Evolutionary conservation across 2,888 invertebrate genomes (phyloP), one percentile per base, ranked within the genome.

Genomic region (Luperina nickerlii): DNA sequence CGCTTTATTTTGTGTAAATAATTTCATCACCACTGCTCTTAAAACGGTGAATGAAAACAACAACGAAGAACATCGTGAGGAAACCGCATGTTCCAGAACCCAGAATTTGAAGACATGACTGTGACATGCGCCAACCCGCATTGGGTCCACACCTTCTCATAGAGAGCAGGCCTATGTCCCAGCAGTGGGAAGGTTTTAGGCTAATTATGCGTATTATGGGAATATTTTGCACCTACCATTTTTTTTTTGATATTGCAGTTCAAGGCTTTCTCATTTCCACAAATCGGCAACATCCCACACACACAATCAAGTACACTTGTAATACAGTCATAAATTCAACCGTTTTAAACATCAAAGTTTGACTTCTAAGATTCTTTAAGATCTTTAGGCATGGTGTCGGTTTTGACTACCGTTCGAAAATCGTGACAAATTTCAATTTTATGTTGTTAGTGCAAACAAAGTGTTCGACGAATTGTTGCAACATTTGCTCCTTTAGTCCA

Each of bases 391-490:
- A 73, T 62, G 62, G 24, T 69, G 69, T 4, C 3, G 0, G 24
- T 32, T 13, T 65, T 42, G 38, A 62, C 20, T 13, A 38, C 54
- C 54, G 60, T 72, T n/a, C 1, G 6, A 18, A 65, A 73, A 51
- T 18, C 57, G 27, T 74, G 51, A 78, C 84, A 24, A 83, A 87
- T 87, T 51, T 13, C 0, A 57, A 54, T 66, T n/a, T 27, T 9
- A 71, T 66, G 83, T 66, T 38, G 24, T 38, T 65, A 24, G 9
- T 65, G 32, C 32, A 11, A 32, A 65, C 38, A 38, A 38, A 38
- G 65, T 65, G 38, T 65, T 65, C 65, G 38, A 38, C 38, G 38
- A 65, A 65, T 65, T 38, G 20, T 57, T 48, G 27, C 9, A 60
- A 54, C 9, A 74, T 27, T 63, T 45, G 15, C 27, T 27, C 8